phyloP scores from a whole-genome alignment of 2,888 invertebrate genomes.

The Drosophila maculinotata region DNA sequence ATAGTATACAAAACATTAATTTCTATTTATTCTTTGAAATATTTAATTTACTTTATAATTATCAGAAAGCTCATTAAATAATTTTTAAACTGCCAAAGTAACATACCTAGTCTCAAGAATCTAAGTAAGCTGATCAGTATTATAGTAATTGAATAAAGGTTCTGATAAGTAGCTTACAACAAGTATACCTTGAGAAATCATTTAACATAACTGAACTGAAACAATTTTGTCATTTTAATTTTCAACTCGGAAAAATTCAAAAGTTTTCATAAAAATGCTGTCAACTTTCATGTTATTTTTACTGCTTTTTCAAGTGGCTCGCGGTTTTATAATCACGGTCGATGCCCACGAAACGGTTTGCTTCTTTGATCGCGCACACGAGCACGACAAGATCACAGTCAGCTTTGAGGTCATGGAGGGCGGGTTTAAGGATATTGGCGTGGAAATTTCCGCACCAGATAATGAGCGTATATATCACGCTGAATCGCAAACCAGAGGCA shows the following conservation, averaged over 20 bases:
- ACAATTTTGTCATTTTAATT: not conserved
- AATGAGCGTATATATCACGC: constrained; percentile 25
- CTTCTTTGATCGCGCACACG: constrained; percentile 56
- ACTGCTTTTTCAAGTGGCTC: not conserved
- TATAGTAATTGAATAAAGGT: no score
- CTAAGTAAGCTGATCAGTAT: no score
- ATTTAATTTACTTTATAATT: no score
- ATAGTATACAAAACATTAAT: no score
- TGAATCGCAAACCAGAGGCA: constrained; percentile 53
- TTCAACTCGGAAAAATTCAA: constrained; percentile 2
- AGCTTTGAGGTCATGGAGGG: constrained; percentile 72
- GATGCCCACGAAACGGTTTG: constrained; percentile 66
- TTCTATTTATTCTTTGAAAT: no score
- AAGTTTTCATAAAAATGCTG: constrained; percentile 37
- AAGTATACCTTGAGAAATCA: not conserved
- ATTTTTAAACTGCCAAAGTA: no score
- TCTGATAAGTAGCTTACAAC: no score
- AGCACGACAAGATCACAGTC: constrained; percentile 52
- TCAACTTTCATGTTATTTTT: constrained; percentile 4
- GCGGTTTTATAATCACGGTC: constrained; percentile 58
- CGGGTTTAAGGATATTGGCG: constrained; percentile 62
- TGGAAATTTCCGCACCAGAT: constrained; percentile 48
- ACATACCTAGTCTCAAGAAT: no score
- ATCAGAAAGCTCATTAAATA: no score
- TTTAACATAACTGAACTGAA: not conserved